Base-by-base conservation (phyloP, 2,797 vertebrate species). In the Gymnothorax reevesii region DNA sequence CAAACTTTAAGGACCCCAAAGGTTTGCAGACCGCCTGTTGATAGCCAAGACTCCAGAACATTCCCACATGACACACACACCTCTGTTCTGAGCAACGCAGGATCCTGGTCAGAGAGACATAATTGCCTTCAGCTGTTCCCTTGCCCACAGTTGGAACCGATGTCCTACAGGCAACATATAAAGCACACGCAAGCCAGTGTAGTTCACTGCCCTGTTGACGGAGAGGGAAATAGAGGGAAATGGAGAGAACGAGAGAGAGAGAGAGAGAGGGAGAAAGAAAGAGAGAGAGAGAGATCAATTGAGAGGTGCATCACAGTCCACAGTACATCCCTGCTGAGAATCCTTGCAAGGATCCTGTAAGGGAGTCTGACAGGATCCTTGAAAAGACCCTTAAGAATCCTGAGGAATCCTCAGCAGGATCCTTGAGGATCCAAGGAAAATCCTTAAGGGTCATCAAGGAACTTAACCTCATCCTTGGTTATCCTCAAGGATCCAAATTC, bases 81-180 rank as follows among this genome's bases (percentile, higher is more conserved):
- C 98, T 99, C 92, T 98, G 97, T 66, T 97, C 96, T 1, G 98
- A 97, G 87, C 96, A 97, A 79, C 96, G 96, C 22, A 99, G 93
- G 92, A 99, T 98, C 88, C 96, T 94, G 87, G 97, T 99, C 91
- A 99, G 94, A 54, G 98, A 99, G 0, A 99, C 97, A 1, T 97
- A 98, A 92, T 99, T 99, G 75, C 98, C 98, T 93, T 99, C 98
- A 0, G 93, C 92, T 3, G 96, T 98, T 22, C 98, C 98, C 93
- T 95, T 97, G 87, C 97, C 96, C 85, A 98, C 96, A 0, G 98
- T 98, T 1, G 97, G 98, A 85, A 98, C 89, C 0, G 97, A 94
- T 82, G 98, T 97, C 90, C 98, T 96, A 91, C 98, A 99, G 86
- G 98, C 97, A 91, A 98, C 97, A 4, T 98, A 99, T 84, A 99